Conservation (phyloP, 35 echinoderm and acorn worm genomes). For the Ophioderma brevispina region DNA sequence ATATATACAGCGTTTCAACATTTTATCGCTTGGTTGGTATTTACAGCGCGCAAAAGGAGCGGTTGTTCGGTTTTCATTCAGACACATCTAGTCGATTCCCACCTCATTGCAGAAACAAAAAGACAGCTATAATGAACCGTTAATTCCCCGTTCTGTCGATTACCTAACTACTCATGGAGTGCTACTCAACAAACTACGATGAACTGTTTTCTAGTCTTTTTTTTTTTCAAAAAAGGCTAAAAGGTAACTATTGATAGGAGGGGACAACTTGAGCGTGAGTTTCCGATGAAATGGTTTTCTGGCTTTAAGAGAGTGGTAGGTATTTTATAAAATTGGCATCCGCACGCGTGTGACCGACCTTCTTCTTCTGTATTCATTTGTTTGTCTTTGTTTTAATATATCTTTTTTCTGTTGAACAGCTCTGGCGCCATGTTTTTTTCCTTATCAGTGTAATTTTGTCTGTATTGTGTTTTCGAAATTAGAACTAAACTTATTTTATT, state of each 20-base stretch:
- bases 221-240: neutral
- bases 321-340: too few species aligned
- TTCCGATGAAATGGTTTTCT: neutral
- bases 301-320: neutral
- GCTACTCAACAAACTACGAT: neutral
- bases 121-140: neutral
- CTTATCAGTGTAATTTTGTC: too few species aligned
- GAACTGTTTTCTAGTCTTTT: neutral
- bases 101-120: neutral
- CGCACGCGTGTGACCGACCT: too few species aligned
- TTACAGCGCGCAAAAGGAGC: neutral
- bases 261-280: neutral
- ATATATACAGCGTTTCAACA: constrained; percentile 5
- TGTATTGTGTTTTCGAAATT: too few species aligned
- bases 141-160: neutral
- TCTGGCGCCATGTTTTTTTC: too few species aligned
- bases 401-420: too few species aligned
- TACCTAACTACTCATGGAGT: neutral
- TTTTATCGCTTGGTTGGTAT: neutral
- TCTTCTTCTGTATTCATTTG: too few species aligned
- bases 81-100: neutral
- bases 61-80: neutral
- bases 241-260: neutral
- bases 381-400: too few species aligned
- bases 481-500: too few species aligned